These are phyloP conservation scores for Bombus waltoni DNA, from an alignment of 1,140 invertebrate genomes.

Conservation along the genomic window DNA sequence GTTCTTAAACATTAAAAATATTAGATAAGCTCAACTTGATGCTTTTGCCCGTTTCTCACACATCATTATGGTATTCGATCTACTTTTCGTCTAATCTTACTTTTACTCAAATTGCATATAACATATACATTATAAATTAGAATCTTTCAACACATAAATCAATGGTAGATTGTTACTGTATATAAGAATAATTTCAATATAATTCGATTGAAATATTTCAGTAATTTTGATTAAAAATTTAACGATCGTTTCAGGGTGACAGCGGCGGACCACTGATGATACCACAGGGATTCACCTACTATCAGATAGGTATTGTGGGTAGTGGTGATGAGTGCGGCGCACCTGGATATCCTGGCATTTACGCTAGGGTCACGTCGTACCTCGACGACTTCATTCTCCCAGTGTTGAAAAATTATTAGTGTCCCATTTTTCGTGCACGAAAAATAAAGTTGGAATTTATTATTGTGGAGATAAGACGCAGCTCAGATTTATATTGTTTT, in stretches of 20 bases:
- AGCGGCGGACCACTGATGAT: constrained; percentile 93
- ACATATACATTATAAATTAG: no score
- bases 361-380: constrained; percentile 88
- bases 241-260: constrained; percentile 84
- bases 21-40: no score
- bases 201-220: background rate
- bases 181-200: background rate
- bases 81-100: no score
- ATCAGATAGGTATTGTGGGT: constrained; percentile 89
- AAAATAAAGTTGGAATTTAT: background rate
- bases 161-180: background rate
- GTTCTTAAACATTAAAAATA: no score
- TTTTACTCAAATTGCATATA: no score
- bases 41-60: no score
- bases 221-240: background rate
- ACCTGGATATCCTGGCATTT: constrained; percentile 89
- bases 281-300: constrained; percentile 77
- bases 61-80: no score
- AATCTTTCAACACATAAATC: no score
- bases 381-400: constrained; percentile 84
- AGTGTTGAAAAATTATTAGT: background rate
- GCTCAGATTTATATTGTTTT: background rate
- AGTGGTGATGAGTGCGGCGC: constrained; percentile 89
- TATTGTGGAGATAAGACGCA: background rate
- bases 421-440: background rate